These are phyloP conservation scores for Shargacucullia verbasci DNA, from an alignment of 2,888 invertebrate species.

Conservation along the genomic window DNA sequence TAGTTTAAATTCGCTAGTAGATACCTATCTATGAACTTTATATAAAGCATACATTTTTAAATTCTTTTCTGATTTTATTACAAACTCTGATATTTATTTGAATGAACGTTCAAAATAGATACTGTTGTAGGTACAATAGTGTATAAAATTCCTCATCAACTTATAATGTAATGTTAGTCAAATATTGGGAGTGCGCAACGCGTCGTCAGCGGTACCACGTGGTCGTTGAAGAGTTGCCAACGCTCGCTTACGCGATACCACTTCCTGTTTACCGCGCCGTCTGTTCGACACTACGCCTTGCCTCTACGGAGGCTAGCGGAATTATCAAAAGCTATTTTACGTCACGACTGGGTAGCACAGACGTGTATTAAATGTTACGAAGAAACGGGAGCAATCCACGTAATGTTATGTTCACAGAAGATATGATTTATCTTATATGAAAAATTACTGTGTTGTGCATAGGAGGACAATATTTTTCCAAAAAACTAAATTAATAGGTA, in stretches of 20 bases:
- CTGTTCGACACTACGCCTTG: slow-evolving; percentile 66
- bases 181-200: slow-evolving; percentile 54
- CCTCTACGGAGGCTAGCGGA: slow-evolving; percentile 58
- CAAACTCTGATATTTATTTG: background rate
- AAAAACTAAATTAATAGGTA: slow-evolving; percentile 1
- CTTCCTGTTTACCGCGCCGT: slow-evolving; percentile 84
- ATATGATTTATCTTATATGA: slow-evolving; percentile 16
- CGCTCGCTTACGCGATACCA: slow-evolving; percentile 70
- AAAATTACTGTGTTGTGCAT: background rate
- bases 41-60: too few relatives aligned
- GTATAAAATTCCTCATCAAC: slow-evolving; percentile 37
- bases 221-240: slow-evolving; percentile 84
- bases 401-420: slow-evolving; percentile 23
- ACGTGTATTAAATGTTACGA: slow-evolving; percentile 34
- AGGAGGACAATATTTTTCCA: background rate
- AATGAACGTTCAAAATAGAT: slow-evolving; percentile 9
- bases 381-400: slow-evolving; percentile 29
- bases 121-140: slow-evolving; percentile 5
- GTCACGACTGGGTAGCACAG: slow-evolving; percentile 49
- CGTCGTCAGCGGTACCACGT: slow-evolving; percentile 67
- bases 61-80: background rate
- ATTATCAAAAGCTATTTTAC: slow-evolving; percentile 63
- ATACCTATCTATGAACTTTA: background rate
- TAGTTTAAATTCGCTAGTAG: background rate
- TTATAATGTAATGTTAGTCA: slow-evolving; percentile 28